These are phyloP conservation scores for Corythornis cristatus DNA, from an alignment of 2,113 vertebrate species.

Conservation along the genomic window DNA sequence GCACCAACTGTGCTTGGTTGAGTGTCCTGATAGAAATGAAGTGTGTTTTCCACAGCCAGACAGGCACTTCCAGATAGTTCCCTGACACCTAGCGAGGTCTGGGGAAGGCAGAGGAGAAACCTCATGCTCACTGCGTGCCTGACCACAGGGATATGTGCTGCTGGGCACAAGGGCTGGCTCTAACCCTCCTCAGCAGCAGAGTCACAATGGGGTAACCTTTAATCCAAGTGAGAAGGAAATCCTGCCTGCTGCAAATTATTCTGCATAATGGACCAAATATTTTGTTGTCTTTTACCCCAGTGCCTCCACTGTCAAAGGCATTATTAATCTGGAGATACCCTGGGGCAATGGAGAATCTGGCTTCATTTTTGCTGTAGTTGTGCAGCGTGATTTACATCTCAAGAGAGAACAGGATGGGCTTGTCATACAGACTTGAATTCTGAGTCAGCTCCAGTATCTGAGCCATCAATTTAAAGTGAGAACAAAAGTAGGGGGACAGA, in stretches of 20 bases:
- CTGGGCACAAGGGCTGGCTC: not conserved
- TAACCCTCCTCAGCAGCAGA: not conserved
- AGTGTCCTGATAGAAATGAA: not conserved
- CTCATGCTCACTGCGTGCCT: accelerated
- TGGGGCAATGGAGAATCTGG: not conserved
- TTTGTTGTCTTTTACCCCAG: constrained; percentile 23
- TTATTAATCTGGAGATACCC: not conserved
- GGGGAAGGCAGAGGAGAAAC: not conserved
- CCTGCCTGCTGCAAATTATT: not conserved
- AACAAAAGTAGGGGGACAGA: constrained; percentile 24
- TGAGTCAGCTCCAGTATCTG: constrained; percentile 21
- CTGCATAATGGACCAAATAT: constrained; percentile 7
- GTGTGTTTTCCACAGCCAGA: not conserved
- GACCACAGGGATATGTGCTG: not conserved
- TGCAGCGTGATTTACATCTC: constrained; percentile 10
- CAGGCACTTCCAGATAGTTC: not conserved
- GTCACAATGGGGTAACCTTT: not conserved
- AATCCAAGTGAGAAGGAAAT: not conserved
- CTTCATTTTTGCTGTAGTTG: not conserved
- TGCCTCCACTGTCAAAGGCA: constrained; percentile 23
- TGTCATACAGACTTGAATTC: constrained; percentile 11
- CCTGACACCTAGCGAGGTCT: not conserved
- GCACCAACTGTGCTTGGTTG: not conserved
- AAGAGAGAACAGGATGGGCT: constrained; percentile 27
- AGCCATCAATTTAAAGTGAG: constrained; percentile 31